These are phyloP conservation scores for Styela clava DNA, from an alignment of 23 tunicate genomes.

Conservation along the genomic window DNA sequence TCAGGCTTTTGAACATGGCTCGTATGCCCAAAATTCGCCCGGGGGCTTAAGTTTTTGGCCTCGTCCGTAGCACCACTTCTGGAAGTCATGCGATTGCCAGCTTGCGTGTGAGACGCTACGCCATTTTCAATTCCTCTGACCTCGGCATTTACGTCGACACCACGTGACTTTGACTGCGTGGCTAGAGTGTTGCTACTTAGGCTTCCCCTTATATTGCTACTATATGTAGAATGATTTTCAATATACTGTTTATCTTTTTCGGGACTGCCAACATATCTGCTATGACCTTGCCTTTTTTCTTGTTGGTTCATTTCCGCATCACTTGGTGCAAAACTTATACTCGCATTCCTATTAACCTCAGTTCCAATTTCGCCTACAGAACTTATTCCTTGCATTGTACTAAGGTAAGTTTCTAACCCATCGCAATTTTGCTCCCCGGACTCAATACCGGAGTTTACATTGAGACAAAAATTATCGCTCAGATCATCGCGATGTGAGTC, in stretches of 20 bases:
- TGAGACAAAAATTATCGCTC: neutral
- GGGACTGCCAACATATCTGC: neutral
- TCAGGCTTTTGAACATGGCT: constrained; percentile 12
- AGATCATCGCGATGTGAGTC: neutral
- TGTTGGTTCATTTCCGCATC: neutral
- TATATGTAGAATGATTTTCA: neutral
- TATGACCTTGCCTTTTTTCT: neutral
- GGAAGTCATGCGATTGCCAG: neutral
- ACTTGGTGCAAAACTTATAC: neutral
- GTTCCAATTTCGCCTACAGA: neutral
- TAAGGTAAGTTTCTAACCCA: neutral
- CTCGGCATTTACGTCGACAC: constrained; percentile 10
- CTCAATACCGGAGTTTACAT: neutral
- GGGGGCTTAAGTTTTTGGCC: constrained; percentile 14
- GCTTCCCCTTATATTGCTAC: neutral
- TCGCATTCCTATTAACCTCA: neutral
- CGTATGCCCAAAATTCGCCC: constrained; percentile 27
- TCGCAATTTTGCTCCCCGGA: neutral
- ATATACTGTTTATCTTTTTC: neutral
- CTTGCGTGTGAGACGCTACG: constrained; percentile 9
- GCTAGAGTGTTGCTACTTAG: neutral
- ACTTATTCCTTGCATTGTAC: neutral
- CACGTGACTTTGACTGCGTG: constrained; percentile 25
- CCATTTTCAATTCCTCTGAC: constrained; percentile 32
- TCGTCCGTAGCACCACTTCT: neutral